phyloP scores from a whole-genome alignment of 2,113 vertebrate species.

The Toxotes jaculatrix region DNA sequence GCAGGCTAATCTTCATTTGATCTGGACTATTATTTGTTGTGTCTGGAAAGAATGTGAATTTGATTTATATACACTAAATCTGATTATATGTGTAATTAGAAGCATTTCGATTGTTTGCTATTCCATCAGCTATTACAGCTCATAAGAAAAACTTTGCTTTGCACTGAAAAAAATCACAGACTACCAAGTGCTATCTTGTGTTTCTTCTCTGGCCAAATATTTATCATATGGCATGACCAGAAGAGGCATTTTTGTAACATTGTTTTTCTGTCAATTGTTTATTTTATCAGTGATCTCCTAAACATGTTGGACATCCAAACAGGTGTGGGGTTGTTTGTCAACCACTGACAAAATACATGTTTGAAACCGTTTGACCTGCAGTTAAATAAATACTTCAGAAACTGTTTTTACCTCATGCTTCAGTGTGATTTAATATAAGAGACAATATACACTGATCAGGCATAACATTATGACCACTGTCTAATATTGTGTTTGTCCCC shows the following conservation, averaged over 20 bases:
- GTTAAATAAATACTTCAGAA: constrained; percentile 70
- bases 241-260: constrained; percentile 55
- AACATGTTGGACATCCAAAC: constrained; percentile 34
- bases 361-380: constrained; percentile 52
- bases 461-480: no score
- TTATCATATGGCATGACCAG: constrained; percentile 36
- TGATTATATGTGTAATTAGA: constrained; percentile 7
- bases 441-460: no score
- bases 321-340: constrained; percentile 33
- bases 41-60: constrained; percentile 33
- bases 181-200: background rate
- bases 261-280: constrained; percentile 26
- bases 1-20: constrained; percentile 8
- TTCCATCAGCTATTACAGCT: background rate
- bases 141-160: constrained; percentile 35
- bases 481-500: no score
- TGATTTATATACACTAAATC: background rate
- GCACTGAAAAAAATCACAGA: constrained; percentile 5
- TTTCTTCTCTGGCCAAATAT: constrained; percentile 30
- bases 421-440: background rate
- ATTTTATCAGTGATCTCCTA: constrained; percentile 39
- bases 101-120: constrained; percentile 1
- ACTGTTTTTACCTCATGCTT: constrained; percentile 28
- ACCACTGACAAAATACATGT: constrained; percentile 36
- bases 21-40: constrained; percentile 20